Percentiles rank a stretch among this genome's conserved stretches.
phyloP scores from a whole-genome alignment of 2,113 vertebrate genomes.

The Naja naja region DNA sequence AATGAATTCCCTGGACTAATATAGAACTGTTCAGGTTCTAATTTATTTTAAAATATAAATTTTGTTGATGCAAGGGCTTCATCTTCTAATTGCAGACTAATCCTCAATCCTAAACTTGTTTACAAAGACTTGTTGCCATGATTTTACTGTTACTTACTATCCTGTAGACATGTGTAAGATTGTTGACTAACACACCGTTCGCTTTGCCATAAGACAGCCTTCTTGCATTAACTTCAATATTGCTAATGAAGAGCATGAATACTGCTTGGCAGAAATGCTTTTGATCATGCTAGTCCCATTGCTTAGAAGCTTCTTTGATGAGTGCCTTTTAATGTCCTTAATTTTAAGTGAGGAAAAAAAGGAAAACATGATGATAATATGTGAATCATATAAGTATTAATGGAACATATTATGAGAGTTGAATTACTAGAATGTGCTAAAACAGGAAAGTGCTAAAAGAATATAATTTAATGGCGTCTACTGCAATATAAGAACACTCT shows the following conservation, averaged over 20 bases:
- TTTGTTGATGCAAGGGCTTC: constrained; percentile 20
- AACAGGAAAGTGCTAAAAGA: background rate
- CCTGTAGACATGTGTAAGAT: constrained; percentile 26
- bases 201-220: constrained; percentile 35
- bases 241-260: constrained; percentile 65
- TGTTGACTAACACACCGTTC: constrained; percentile 43
- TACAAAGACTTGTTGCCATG: background rate
- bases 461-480: background rate
- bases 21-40: background rate
- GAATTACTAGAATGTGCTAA: background rate
- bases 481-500: background rate
- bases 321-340: constrained; percentile 13
- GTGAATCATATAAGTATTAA: background rate
- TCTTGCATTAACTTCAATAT: constrained; percentile 35
- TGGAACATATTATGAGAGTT: background rate
- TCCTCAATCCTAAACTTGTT: constrained; percentile 11
- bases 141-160: background rate
- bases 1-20: constrained; percentile 2
- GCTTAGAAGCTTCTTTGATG: constrained; percentile 35
- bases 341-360: constrained; percentile 23
- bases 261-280: constrained; percentile 63
- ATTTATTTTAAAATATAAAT: background rate
- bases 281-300: constrained; percentile 56
- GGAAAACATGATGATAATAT: background rate
- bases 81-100: background rate